phyloP scores from a whole-genome alignment of 2,888 invertebrate genomes.

The Zygogramma bicolorata region DNA sequence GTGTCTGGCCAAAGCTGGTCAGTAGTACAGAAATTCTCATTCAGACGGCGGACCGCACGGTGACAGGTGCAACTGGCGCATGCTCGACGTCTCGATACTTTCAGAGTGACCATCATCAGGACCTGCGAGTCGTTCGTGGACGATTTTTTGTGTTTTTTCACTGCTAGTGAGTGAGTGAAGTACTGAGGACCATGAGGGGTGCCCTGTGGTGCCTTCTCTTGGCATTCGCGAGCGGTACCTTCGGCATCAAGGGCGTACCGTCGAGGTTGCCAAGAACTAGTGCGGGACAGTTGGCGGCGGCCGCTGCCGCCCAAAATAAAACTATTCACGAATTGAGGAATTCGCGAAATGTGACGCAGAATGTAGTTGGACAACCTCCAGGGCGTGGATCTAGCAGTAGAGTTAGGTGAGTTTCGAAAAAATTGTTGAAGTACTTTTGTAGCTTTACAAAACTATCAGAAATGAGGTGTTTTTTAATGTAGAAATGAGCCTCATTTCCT shows the following conservation, averaged over 20 bases:
- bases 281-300: constrained; percentile 69
- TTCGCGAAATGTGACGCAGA: constrained; percentile 42
- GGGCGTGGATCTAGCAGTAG: constrained; percentile 59
- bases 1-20: constrained; percentile 59
- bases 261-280: constrained; percentile 72
- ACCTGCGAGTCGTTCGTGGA: background rate
- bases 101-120: constrained; percentile 17
- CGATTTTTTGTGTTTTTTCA: constrained; percentile 6
- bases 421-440: background rate
- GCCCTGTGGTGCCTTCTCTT: constrained; percentile 61
- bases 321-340: constrained; percentile 61
- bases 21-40: constrained; percentile 64
- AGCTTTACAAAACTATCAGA: too few relatives aligned
- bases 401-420: constrained; percentile 53
- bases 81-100: constrained; percentile 33
- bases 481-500: too few relatives aligned
- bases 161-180: constrained; percentile 24
- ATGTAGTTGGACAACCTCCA: constrained; percentile 59
- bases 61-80: constrained; percentile 52
- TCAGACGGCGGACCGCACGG: constrained; percentile 54
- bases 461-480: too few relatives aligned
- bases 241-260: constrained; percentile 57
- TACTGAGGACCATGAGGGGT: constrained; percentile 58
- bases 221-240: constrained; percentile 52
- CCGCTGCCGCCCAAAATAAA: constrained; percentile 64